Evolutionary conservation across 2,797 vertebrate genomes (phyloP), one percentile per base, ranked within the genome.

Genomic region (Muscicapa striata): DNA sequence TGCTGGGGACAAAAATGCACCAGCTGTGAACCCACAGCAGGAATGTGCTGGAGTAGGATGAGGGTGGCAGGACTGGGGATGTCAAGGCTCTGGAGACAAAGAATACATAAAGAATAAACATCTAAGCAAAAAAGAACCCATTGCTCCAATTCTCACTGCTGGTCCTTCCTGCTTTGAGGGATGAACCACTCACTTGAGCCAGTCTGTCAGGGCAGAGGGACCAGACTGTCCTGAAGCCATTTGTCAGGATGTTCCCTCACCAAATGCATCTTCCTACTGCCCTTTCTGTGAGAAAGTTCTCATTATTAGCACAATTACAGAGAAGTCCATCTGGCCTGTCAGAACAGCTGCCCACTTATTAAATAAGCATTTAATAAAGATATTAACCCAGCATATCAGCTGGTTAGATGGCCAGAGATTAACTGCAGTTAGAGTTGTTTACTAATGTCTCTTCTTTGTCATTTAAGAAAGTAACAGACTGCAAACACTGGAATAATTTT

Each of bases 381-480:
- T 91, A 95, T 82, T 81, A 95, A 91, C 85, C 77, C 90, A 73
- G 51, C 48, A 13, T 55, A 93, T 94, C 94, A 88, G 52, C 40
- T 90, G 93, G 85, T 76, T 86, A 67, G 77, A 82, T 82, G 87
- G 87, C 62, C 78, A 92, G 49, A 93, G 91, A 94, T 88, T 93
- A 97, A 96, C 87, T 93, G 78, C 79, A 62, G 74, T 96, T 87
- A 75, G 38, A 96, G 92, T 96, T 95, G 95, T 93, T 97, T 97
- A 95, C 91, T 93, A 88, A 97, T 57, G 75, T 75, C 38, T 38
- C 87, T 94, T 97, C 95, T 97, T 96, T 92, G 88, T 94, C 91
- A 97, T 97, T 96, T 96, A 93, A 89, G 92, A 94, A 95, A 97
- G 96, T 89, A 97, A 97, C 94, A 94, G 90, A 95, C 94, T 93